Percentiles rank a stretch among this genome's conserved stretches.
These are phyloP conservation scores for Platyrinchus mystaceus DNA, from an alignment of 2,797 vertebrate genomes.

Conservation along the genomic window DNA sequence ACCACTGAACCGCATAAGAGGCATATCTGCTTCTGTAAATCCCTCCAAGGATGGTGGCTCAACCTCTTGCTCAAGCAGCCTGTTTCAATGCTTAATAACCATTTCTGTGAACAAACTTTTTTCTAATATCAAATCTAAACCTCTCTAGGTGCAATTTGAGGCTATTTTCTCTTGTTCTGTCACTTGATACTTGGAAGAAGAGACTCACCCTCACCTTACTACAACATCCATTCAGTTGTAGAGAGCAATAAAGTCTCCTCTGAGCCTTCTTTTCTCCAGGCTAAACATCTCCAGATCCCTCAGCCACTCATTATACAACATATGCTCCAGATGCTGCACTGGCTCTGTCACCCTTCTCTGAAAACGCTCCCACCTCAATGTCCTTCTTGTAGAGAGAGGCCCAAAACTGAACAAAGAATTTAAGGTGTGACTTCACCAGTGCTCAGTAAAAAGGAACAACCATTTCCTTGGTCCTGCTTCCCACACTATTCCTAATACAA, in stretches of 20 bases:
- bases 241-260: neutral
- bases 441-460: rapidly evolving
- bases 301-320: neutral
- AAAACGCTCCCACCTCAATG: rapidly evolving
- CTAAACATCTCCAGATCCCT: neutral
- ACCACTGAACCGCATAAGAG: neutral
- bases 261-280: neutral
- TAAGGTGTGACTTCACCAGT: neutral
- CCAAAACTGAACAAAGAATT: neutral
- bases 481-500: rapidly evolving
- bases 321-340: neutral
- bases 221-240: neutral
- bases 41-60: neutral
- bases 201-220: no score
- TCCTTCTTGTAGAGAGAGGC: neutral
- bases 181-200: neutral
- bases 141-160: neutral
- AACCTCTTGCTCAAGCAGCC: neutral
- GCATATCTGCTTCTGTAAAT: neutral
- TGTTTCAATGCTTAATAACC: neutral
- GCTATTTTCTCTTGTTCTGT: neutral
- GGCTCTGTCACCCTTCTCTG: rapidly evolving
- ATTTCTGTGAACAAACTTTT: neutral
- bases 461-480: neutral
- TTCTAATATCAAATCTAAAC: neutral